Evolutionary conservation across 2,113 vertebrate genomes (phyloP), one percentile per base, ranked within the genome.

Genomic region (Crotalus viridis): DNA sequence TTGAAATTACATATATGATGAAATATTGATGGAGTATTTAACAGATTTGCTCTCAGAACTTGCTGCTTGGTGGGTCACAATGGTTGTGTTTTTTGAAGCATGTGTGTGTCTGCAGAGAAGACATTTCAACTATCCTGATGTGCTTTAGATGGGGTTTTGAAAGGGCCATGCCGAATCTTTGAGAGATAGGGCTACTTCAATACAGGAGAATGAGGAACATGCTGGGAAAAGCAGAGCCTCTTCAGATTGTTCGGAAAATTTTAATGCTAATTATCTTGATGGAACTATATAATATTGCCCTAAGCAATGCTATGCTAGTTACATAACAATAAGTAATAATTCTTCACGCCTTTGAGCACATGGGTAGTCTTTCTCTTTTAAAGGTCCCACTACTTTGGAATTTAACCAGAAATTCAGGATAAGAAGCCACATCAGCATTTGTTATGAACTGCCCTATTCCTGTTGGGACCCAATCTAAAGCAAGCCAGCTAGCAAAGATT

Each of bases 381-480:
- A 89, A 87, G 54, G 10, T 64, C 92, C 89, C 88, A n/a, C 92
- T 94, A 92, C 15, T 12, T 92, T 13, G 3, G 87, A 91, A 91
- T 33, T 90, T 91, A 94, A 89, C 93, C 13, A 39, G 2, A 93
- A 94, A 15, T 91, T 88, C 0, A 4, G 94, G 94, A 69, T 93
- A 96, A 12, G 91, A 96, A 96, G 94, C 94, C 95, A 90, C 92
- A 10, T 94, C 1, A 0, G 69, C 74, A 43, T 96, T 94, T 96
- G 93, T 90, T 94, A 39, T 87, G 33, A 33, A 92, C 95, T 87
- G 88, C 91, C 43, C 92, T 85, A 94, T 3, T 97, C 93, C 95
- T 96, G 94, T 94, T 95, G 95, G 96, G 90, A 90, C 55, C 56
- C 90, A 0, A 1, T 96, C 95, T 95, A 91, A 95, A 94, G 33